A percentile compares a stretch with the other conserved stretches of the same genome.
These are phyloP conservation scores for Saccopteryx leptura DNA, from an alignment of 2,113 vertebrate species.

Conservation along the genomic window DNA sequence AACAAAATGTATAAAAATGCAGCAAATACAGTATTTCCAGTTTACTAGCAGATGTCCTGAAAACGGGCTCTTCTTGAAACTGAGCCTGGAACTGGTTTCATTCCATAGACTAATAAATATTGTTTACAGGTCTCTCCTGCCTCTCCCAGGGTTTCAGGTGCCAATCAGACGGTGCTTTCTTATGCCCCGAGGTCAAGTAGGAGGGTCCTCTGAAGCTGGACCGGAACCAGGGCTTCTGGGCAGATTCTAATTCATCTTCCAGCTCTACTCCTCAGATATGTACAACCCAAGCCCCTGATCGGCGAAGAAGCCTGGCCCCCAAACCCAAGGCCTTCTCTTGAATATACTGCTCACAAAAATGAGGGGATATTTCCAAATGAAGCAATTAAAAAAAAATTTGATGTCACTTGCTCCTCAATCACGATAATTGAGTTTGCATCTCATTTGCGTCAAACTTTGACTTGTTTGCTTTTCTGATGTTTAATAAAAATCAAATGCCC, in stretches of 20 bases:
- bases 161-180: background rate
- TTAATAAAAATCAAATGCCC: no score
- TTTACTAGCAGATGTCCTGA: fast-evolving
- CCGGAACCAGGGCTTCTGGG: background rate
- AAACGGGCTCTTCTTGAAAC: background rate
- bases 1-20: background rate
- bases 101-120: background rate
- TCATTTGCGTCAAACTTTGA: no score
- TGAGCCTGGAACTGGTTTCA: background rate
- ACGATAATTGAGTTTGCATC: no score
- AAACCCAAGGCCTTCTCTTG: background rate
- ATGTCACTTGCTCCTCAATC: no score
- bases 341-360: no score
- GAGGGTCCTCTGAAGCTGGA: background rate
- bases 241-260: background rate
- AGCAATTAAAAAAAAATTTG: no score
- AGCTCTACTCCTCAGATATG: background rate
- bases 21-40: background rate
- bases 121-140: background rate
- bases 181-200: background rate
- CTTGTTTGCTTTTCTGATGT: no score
- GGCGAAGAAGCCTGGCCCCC: background rate
- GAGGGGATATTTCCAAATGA: no score
- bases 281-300: background rate
- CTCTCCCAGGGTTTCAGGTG: background rate